A percentile compares a stretch with the other conserved stretches of the same genome.
These are phyloP conservation scores for Sisor rabdophorus DNA, from an alignment of 2,113 vertebrate species.

Conservation along the genomic window DNA sequence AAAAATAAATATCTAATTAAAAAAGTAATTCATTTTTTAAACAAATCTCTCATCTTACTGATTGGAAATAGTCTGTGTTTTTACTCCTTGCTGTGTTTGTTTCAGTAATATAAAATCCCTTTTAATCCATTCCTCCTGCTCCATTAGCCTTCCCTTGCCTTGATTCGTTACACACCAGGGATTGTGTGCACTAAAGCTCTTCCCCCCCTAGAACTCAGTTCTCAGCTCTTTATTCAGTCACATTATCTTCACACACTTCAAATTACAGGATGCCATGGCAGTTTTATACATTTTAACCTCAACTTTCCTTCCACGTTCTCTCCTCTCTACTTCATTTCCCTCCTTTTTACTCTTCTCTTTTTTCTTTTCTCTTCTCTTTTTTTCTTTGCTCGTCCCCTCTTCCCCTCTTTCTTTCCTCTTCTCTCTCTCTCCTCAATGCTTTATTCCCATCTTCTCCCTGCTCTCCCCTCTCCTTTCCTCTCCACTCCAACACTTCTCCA, in stretches of 20 bases:
- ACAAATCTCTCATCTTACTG: no score
- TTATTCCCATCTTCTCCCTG: rapidly evolving
- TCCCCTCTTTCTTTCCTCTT: no score
- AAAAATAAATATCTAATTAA: no score
- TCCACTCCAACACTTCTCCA: not conserved
- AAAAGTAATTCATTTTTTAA: no score
- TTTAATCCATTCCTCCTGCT: no score
- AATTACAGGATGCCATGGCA: slow-evolving; percentile 1
- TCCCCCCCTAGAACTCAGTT: not conserved
- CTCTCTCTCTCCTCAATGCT: no score
- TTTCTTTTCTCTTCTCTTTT: not conserved
- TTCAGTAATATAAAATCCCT: no score
- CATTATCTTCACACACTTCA: slow-evolving; percentile 23
- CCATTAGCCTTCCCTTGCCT: no score
- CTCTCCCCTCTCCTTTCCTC: no score
- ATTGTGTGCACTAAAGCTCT: slow-evolving; percentile 9
- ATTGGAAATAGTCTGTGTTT: no score
- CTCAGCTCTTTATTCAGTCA: slow-evolving; percentile 17
- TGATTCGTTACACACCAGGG: slow-evolving; percentile 11
- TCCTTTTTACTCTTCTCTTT: not conserved
- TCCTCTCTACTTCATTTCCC: no score
- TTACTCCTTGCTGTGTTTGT: no score
- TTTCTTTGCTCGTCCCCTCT: not conserved
- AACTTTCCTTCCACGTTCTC: not conserved
- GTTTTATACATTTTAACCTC: not conserved